A percentile compares a stretch with the other conserved stretches of the same genome.
Conservation (phyloP, 2,113 vertebrate species). For the Lasiurus borealis region DNA sequence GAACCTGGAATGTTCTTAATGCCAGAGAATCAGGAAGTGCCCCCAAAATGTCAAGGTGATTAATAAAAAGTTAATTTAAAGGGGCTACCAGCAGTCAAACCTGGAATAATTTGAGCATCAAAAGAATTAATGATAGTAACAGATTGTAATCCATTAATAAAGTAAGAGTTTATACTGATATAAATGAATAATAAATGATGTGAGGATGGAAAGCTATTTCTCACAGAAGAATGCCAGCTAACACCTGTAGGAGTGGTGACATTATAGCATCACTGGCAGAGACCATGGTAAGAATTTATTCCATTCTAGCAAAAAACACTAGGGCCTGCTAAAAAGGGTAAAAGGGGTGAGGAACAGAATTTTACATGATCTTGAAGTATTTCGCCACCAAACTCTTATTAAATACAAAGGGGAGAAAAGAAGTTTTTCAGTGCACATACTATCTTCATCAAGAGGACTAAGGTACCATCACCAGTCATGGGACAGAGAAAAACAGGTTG, state of each 20-base stretch:
- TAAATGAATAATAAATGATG: neutral
- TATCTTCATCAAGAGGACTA: neutral
- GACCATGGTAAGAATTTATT: neutral
- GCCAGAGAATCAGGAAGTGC: neutral
- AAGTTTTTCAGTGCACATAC: neutral
- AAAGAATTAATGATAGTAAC: neutral
- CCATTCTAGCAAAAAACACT: neutral
- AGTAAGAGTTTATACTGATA: neutral
- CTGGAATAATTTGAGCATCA: neutral
- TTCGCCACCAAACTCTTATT: neutral
- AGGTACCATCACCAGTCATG: neutral
- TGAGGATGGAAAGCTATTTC: neutral
- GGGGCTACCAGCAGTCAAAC: neutral
- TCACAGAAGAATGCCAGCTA: neutral
- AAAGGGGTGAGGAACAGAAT: neutral
- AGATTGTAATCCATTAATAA: neutral
- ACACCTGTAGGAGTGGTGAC: neutral
- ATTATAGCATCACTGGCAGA: neutral
- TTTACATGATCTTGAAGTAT: neutral
- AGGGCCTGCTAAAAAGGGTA: neutral
- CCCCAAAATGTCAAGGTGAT: neutral
- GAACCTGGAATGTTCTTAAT: neutral
- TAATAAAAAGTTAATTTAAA: neutral
- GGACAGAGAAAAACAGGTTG: neutral
- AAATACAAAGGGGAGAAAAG: neutral